Conservation (phyloP, 2,113 vertebrate genomes). For the Ceyx margarethae region DNA sequence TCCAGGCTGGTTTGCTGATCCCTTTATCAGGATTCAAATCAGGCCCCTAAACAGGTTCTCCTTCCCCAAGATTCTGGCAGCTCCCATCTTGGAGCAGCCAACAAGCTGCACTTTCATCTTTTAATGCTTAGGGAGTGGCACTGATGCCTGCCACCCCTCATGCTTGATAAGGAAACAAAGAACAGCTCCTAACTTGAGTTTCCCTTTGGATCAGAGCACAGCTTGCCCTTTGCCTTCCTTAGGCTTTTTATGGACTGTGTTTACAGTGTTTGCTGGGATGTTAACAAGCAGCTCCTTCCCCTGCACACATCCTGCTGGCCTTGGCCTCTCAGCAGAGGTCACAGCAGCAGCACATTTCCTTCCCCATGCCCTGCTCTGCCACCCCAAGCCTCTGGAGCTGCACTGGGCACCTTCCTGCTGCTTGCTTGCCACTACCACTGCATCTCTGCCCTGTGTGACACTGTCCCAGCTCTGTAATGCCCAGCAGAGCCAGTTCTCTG, state of each 20-base stretch:
- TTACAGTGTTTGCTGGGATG: background rate
- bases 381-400: accelerated
- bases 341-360: background rate
- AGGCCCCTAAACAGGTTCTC: constrained; percentile 48
- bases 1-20: background rate
- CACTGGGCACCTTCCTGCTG: accelerated
- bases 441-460: accelerated
- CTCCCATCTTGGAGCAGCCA: background rate
- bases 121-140: background rate
- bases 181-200: background rate
- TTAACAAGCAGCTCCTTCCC: background rate
- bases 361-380: background rate
- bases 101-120: background rate
- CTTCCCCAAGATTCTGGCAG: background rate
- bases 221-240: background rate
- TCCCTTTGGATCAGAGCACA: background rate
- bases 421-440: background rate
- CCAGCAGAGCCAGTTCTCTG: background rate
- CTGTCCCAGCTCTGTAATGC: background rate
- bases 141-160: background rate
- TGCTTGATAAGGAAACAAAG: background rate
- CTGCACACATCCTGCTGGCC: accelerated
- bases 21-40: constrained; percentile 38
- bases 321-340: accelerated
- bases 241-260: background rate